phyloP scores from a whole-genome alignment of 2,113 vertebrate species.

The Gambusia affinis region DNA sequence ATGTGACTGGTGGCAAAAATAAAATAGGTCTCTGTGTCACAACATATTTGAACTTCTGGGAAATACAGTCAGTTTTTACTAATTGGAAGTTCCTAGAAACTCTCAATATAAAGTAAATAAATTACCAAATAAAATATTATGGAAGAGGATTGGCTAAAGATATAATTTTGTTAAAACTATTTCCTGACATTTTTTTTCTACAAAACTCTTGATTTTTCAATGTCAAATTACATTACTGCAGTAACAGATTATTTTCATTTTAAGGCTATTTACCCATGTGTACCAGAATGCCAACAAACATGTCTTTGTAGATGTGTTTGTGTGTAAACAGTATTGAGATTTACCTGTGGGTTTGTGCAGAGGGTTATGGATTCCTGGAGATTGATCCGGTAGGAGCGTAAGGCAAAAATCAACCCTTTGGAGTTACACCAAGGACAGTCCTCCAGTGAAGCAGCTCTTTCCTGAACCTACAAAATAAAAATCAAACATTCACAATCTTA shows the following conservation, averaged over 20 bases:
- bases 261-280: neutral
- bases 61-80: neutral
- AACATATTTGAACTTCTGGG: neutral
- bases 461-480: slow-evolving; percentile 70
- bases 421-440: slow-evolving; percentile 87
- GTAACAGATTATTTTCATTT: neutral
- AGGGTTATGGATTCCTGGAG: slow-evolving; percentile 88
- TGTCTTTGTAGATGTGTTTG: too few relatives aligned
- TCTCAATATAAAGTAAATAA: neutral
- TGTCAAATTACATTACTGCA: neutral
- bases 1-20: neutral
- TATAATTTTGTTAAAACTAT: neutral
- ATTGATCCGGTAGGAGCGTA: slow-evolving; percentile 87
- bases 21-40: neutral
- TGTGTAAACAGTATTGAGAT: neutral
- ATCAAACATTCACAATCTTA: neutral
- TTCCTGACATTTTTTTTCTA: too few relatives aligned
- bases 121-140: neutral
- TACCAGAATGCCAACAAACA: neutral
- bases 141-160: neutral
- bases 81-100: neutral
- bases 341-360: slow-evolving; percentile 91
- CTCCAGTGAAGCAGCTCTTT: slow-evolving; percentile 61
- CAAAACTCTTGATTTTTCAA: neutral
- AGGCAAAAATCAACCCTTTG: slow-evolving; percentile 81